Evolutionary conservation across 2,888 invertebrate species (phyloP).

Genomic region (Scaptodrosophila latifasciaeformis): DNA sequence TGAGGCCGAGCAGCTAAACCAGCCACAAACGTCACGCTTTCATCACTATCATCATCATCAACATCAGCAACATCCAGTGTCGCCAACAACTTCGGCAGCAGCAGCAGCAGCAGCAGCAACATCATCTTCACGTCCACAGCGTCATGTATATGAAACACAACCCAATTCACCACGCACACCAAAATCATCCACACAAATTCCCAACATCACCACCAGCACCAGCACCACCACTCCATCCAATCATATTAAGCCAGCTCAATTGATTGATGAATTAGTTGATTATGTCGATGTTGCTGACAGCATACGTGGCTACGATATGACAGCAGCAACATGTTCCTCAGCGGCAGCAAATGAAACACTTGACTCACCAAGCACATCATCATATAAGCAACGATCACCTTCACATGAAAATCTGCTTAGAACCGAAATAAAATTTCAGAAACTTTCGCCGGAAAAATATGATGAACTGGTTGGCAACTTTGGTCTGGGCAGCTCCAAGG

Average conservation of each 20-base stretch:
- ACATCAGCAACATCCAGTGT: slow-evolving; percentile 37
- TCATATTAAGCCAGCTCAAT: slow-evolving; percentile 26
- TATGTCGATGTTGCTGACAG: slow-evolving; percentile 70
- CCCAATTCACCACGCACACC: slow-evolving; percentile 29
- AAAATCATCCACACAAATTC: slow-evolving; percentile 17
- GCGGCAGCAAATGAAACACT: slow-evolving; percentile 2
- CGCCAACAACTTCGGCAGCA: slow-evolving; percentile 26
- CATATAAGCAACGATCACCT: slow-evolving; percentile 57
- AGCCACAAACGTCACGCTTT: slow-evolving; percentile 45
- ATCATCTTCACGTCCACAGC: slow-evolving; percentile 48
- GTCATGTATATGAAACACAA: slow-evolving; percentile 28
- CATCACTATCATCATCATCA: slow-evolving; percentile 40
- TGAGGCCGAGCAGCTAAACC: slow-evolving; percentile 39
- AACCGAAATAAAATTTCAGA: slow-evolving; percentile 73
- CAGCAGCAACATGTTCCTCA: slow-evolving; percentile 21
- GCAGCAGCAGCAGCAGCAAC: slow-evolving; percentile 33
- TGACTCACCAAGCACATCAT: slow-evolving; percentile 9
- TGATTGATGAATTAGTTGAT: slow-evolving; percentile 66
- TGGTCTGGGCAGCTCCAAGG: slow-evolving; percentile 33
- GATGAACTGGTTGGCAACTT: slow-evolving; percentile 70
- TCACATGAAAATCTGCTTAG: slow-evolving; percentile 70
- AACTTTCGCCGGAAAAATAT: slow-evolving; percentile 71
- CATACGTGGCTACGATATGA: slow-evolving; percentile 60
- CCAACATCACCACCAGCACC: slow-evolving; percentile 19
- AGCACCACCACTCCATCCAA: slow-evolving; percentile 30